Evolutionary conservation across 1,140 invertebrate genomes (phyloP), one percentile per base, ranked within the genome.

Genomic region (Wiebesia pumilae): DNA sequence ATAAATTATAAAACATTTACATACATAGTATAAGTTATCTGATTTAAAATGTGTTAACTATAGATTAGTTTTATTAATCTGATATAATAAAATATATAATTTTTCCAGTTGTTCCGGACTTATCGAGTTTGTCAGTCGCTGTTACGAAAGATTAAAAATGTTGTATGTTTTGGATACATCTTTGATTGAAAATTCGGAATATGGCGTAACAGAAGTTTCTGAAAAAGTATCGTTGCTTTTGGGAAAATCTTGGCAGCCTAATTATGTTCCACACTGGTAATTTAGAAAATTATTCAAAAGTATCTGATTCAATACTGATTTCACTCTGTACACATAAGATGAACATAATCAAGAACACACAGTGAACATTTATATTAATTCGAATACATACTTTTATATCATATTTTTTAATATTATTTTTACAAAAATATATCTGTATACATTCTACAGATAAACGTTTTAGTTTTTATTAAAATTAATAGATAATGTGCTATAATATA

Each of bases 191-290:
- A 93, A 94, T 81, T 87, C 88, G 2, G 89, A 92, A 78, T 89
- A 90, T n/a, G 92, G 92, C 69, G 30, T 93, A 10, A 83, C 84
- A 24, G 82, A 90, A 77, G 85, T 91, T 1, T 88, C 90, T 40
- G 84, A 88, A 12, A 90, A 89, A 54, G 89, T 94, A 12, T 94
- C 93, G 0, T 86, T 88, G 10, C 86, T 93, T 0, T 85, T 94
- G 62, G 91, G 91, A 58, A 90, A 91, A 27, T 88, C 90, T 10
- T 94, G 93, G 93, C 85, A 91, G 80, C 93, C 93, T 12, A 92
- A 94, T 88, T 93, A 90, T 65, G 90, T 93, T 51, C 93, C 93
- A n/a, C 88, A 91, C 35, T 94, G 92, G 90, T 94, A 86, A 93
- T 24, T 54, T 12, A 67, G 38, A 7, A 75, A n/a, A 67, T 47